phyloP scores from a whole-genome alignment of 2,113 vertebrate species.

The Chaetodon trifascialis region DNA sequence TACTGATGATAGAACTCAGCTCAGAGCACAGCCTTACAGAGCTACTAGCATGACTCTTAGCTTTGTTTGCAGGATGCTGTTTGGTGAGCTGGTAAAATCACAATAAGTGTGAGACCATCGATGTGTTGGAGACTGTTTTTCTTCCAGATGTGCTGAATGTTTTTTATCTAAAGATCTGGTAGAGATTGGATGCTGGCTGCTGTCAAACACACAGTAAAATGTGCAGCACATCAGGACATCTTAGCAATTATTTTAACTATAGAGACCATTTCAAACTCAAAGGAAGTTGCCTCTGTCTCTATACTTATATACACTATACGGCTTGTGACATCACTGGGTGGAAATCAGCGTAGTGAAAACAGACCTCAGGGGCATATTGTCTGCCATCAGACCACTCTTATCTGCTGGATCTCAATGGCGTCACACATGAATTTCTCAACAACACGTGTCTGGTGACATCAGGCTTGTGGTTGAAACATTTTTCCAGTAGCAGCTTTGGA shows the following conservation, averaged over 20 bases:
- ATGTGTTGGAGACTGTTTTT: neutral
- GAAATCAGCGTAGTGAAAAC: neutral
- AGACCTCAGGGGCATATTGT: constrained; percentile 11
- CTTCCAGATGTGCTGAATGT: neutral
- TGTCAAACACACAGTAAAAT: neutral
- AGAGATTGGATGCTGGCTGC: neutral
- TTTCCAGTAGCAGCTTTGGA: too few species aligned
- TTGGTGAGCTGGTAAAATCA: neutral
- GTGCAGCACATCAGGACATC: too few species aligned
- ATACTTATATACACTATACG: too few species aligned
- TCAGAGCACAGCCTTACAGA: too few species aligned
- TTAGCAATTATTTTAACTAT: neutral
- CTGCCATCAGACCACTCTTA: neutral
- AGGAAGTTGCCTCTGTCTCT: neutral
- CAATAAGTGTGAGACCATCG: neutral
- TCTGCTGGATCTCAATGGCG: neutral
- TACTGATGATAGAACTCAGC: too few species aligned
- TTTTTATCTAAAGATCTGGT: neutral
- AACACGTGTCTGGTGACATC: neutral
- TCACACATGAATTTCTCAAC: neutral
- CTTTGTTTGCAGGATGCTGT: too few species aligned
- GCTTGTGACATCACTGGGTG: too few species aligned
- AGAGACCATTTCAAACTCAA: neutral
- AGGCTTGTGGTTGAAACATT: too few species aligned
- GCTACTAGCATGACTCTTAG: too few species aligned